These are phyloP conservation scores for Brachypterus glaber DNA, from an alignment of 2,888 invertebrate species.

Conservation along the genomic window DNA sequence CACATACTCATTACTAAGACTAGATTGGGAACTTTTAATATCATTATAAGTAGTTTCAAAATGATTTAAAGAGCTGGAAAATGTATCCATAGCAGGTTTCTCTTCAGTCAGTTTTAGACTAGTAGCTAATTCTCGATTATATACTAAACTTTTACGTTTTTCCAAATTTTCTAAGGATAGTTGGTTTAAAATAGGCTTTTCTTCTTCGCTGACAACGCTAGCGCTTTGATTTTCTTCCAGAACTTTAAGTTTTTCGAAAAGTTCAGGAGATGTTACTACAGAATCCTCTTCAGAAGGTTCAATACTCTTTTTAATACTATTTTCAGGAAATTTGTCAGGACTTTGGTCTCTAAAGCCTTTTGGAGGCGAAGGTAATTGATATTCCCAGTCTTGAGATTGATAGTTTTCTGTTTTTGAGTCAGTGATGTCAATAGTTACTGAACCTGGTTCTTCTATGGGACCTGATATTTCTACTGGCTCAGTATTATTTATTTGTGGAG, in stretches of 20 bases:
- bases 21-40: slow-evolving; percentile 23
- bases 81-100: slow-evolving; percentile 22
- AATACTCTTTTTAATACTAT: too few species aligned
- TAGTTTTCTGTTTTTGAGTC: not conserved
- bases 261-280: slow-evolving; percentile 37
- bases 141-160: slow-evolving; percentile 38
- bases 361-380: slow-evolving; percentile 52
- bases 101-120: slow-evolving; percentile 35
- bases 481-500: not conserved
- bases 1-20: slow-evolving; percentile 15
- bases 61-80: slow-evolving; percentile 22
- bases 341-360: slow-evolving; percentile 46
- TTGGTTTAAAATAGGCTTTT: slow-evolving; percentile 32
- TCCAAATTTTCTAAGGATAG: slow-evolving; percentile 38
- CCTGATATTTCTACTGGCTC: slow-evolving; percentile 6
- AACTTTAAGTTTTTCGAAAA: slow-evolving; percentile 36
- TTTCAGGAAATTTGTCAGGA: slow-evolving; percentile 28
- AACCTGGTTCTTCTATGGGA: not conserved
- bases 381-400: slow-evolving; percentile 50
- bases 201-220: slow-evolving; percentile 29
- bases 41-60: slow-evolving; percentile 26
- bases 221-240: slow-evolving; percentile 31
- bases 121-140: slow-evolving; percentile 39
- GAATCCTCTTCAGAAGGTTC: slow-evolving; percentile 31
- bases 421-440: not conserved